phyloP scores from a whole-genome alignment of 2,888 invertebrate genomes.

The Agrypnus murinus region DNA sequence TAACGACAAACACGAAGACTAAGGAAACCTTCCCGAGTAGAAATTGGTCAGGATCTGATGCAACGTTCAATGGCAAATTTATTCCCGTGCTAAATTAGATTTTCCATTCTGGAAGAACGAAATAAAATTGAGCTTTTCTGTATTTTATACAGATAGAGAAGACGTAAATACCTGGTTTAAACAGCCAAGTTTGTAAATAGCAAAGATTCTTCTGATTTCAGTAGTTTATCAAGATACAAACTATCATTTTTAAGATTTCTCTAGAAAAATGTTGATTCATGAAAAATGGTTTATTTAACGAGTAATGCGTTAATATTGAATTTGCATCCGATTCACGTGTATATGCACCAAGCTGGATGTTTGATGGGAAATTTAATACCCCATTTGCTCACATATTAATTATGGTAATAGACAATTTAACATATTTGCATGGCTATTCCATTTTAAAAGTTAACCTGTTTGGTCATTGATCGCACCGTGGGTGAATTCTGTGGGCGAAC shows the following conservation, averaged over 20 bases:
- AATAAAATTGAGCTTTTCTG: neutral
- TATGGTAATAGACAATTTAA: conserved; percentile 26
- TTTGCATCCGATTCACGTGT: conserved; percentile 11
- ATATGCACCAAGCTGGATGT: neutral
- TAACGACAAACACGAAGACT: too few species aligned
- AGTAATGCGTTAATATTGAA: neutral
- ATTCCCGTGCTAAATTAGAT: neutral
- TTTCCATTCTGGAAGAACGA: conserved; percentile 5
- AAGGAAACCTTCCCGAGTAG: too few species aligned
- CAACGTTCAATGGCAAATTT: neutral
- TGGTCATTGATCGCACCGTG: conserved; percentile 41
- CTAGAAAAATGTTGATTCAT: neutral
- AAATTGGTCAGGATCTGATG: neutral
- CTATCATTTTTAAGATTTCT: conserved; percentile 1
- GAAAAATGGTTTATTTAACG: conserved; percentile 2
- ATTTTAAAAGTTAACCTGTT: conserved; percentile 36
- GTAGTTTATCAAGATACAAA: conserved; percentile 5
- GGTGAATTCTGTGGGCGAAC: conserved; percentile 36
- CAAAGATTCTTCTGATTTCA: neutral
- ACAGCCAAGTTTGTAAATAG: neutral
- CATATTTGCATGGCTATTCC: conserved; percentile 13
- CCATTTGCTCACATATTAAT: conserved; percentile 30
- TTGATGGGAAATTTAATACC: conserved; percentile 4
- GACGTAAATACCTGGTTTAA: conserved; percentile 6
- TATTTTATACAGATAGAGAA: neutral